These are phyloP conservation scores for Helicorthomorpha holstii DNA, from an alignment of 1,140 invertebrate genomes.

Conservation along the genomic window DNA sequence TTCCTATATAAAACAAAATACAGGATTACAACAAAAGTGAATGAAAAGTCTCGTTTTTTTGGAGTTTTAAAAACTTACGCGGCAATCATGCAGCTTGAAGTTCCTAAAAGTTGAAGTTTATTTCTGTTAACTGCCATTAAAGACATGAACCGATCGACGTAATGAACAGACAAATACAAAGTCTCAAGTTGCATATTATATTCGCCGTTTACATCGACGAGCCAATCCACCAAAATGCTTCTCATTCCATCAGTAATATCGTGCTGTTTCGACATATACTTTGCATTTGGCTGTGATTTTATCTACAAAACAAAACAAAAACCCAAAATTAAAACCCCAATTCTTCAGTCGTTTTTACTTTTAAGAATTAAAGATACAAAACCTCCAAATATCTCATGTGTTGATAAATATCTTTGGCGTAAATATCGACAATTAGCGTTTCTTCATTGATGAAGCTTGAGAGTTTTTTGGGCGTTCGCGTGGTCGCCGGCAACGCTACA, in stretches of 20 bases:
- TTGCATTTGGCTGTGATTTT: constrained; percentile 64
- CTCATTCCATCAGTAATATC: constrained; percentile 79
- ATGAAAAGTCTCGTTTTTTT: too few species aligned
- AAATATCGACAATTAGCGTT: too few species aligned
- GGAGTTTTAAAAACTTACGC: constrained; percentile 57
- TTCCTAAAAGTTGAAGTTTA: constrained; percentile 86
- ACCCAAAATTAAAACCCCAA: too few species aligned
- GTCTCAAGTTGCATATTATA: constrained; percentile 75
- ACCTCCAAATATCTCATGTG: too few species aligned
- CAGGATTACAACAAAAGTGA: too few species aligned
- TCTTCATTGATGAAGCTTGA: too few species aligned
- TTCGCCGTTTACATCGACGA: constrained; percentile 84
- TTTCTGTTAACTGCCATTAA: constrained; percentile 80
- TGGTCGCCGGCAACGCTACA: too few species aligned
- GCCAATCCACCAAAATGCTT: constrained; percentile 79
- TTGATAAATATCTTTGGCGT: too few species aligned
- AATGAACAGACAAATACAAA: constrained; percentile 74
- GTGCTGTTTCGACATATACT: constrained; percentile 83
- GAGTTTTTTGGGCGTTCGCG: too few species aligned
- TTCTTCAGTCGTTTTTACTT: too few species aligned
- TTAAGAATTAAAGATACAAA: too few species aligned
- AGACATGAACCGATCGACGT: constrained; percentile 83
- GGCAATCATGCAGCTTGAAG: constrained; percentile 88
- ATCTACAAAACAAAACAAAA: too few species aligned
- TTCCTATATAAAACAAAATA: constrained; percentile 65